Evolutionary conservation across 2,888 invertebrate genomes (phyloP).

Genomic region (Elmis aenea): DNA sequence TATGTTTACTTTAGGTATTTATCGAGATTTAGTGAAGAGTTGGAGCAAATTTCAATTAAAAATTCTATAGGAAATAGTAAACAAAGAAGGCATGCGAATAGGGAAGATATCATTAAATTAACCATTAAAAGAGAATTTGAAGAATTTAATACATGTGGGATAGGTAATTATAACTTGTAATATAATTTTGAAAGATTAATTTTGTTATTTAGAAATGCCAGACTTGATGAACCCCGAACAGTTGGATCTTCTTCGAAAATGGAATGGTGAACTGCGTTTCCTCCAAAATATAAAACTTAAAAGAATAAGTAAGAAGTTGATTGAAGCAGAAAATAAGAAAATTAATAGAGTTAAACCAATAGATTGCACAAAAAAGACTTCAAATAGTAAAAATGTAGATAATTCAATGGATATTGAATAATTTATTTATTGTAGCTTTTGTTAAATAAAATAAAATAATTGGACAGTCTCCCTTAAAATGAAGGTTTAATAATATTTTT

Average conservation of each 20-base stretch:
- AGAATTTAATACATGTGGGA: slow-evolving; percentile 72
- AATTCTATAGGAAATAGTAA: slow-evolving; percentile 72
- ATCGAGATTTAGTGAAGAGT: slow-evolving; percentile 67
- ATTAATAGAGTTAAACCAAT: no score
- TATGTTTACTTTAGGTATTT: slow-evolving; percentile 57
- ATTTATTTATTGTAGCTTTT: no score
- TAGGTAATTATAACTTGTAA: slow-evolving; percentile 38
- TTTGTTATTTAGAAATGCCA: slow-evolving; percentile 58
- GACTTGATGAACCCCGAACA: slow-evolving; percentile 60
- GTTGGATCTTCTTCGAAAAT: slow-evolving; percentile 55
- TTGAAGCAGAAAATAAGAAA: slow-evolving; percentile 21
- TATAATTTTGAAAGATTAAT: slow-evolving; percentile 4
- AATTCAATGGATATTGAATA: no score
- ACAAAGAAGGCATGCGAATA: slow-evolving; percentile 71
- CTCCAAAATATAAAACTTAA: slow-evolving; percentile 62
- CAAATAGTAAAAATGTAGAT: no score
- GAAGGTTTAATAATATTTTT: no score
- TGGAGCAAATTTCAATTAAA: slow-evolving; percentile 72
- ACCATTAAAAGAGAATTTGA: slow-evolving; percentile 67
- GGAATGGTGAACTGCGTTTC: slow-evolving; percentile 64
- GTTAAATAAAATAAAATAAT: no score
- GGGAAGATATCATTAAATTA: slow-evolving; percentile 73
- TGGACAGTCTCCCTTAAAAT: no score
- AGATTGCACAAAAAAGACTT: no score
- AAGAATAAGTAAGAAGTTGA: slow-evolving; percentile 50